Evolutionary conservation across 1,140 invertebrate species (phyloP).

Genomic region (Venustaconcha ellipsiformis): DNA sequence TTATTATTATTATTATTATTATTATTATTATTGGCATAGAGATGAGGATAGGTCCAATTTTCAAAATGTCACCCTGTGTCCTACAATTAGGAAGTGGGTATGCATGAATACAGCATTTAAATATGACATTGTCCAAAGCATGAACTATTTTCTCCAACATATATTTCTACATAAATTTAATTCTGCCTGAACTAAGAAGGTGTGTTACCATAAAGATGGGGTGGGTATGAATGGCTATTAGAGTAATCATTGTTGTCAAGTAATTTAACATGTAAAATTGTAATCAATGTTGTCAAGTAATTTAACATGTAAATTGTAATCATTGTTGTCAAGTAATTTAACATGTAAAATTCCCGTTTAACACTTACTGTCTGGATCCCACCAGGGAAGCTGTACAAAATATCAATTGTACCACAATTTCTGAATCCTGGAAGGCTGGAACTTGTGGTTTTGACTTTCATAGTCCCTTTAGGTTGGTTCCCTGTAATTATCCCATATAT

Average conservation of each 20-base stretch:
- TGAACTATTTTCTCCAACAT: background rate
- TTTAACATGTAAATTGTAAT: too few relatives aligned
- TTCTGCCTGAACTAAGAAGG: background rate
- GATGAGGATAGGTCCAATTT: too few relatives aligned
- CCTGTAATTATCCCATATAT: slow-evolving; percentile 11
- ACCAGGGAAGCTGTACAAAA: slow-evolving; percentile 13
- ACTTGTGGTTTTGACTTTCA: background rate
- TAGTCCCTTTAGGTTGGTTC: slow-evolving; percentile 11
- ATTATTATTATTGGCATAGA: too few relatives aligned
- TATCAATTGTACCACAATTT: slow-evolving; percentile 5
- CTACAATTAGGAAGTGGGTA: too few relatives aligned
- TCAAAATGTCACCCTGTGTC: too few relatives aligned
- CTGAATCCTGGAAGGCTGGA: slow-evolving; percentile 14
- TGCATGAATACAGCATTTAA: background rate
- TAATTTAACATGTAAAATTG: too few relatives aligned
- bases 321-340: too few relatives aligned
- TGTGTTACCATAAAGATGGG: background rate
- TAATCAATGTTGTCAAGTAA: too few relatives aligned
- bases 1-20: too few relatives aligned
- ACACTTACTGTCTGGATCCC: slow-evolving; percentile 27
- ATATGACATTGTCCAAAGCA: background rate
- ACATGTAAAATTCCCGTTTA: background rate
- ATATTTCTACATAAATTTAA: background rate
- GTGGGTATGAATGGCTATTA: background rate
- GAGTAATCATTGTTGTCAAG: too few relatives aligned